phyloP scores from a whole-genome alignment of 2,888 invertebrate species.

The Stegana nigrithorax region DNA sequence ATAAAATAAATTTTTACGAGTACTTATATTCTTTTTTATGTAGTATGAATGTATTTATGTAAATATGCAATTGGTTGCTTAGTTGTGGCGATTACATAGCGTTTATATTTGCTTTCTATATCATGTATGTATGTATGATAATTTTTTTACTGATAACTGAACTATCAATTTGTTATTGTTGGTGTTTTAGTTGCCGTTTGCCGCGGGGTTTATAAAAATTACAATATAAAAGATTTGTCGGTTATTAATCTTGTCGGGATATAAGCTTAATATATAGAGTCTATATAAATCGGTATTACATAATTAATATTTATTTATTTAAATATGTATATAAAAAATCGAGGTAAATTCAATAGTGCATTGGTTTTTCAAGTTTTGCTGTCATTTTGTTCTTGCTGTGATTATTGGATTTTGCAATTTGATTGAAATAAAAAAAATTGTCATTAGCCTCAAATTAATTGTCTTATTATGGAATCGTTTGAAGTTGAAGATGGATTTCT shows the following conservation, averaged over 20 bases:
- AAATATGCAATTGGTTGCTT: slow-evolving; percentile 36
- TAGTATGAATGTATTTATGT: slow-evolving; percentile 32
- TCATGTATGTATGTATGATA: slow-evolving; percentile 28
- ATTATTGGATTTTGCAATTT: too few species aligned
- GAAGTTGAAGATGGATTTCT: too few species aligned
- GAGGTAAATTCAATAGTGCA: slow-evolving; percentile 61
- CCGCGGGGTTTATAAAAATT: not conserved
- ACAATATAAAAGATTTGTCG: not conserved
- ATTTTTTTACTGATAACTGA: too few species aligned
- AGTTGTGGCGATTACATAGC: too few species aligned
- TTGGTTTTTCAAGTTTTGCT: too few species aligned
- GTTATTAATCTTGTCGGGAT: not conserved
- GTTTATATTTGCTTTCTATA: too few species aligned
- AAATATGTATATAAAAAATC: slow-evolving; percentile 53
- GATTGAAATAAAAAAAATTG: too few species aligned
- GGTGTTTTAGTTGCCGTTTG: not conserved
- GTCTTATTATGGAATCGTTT: too few species aligned
- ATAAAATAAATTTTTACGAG: not conserved
- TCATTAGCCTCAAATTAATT: too few species aligned
- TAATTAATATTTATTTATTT: not conserved
- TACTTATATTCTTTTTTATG: slow-evolving; percentile 17
- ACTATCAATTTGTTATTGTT: not conserved
- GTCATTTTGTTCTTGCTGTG: too few species aligned
- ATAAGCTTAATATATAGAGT: slow-evolving; percentile 21
- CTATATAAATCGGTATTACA: slow-evolving; percentile 9